Evolutionary conservation across 2,113 vertebrate species (phyloP).

Genomic region (Oostethus manadensis): DNA sequence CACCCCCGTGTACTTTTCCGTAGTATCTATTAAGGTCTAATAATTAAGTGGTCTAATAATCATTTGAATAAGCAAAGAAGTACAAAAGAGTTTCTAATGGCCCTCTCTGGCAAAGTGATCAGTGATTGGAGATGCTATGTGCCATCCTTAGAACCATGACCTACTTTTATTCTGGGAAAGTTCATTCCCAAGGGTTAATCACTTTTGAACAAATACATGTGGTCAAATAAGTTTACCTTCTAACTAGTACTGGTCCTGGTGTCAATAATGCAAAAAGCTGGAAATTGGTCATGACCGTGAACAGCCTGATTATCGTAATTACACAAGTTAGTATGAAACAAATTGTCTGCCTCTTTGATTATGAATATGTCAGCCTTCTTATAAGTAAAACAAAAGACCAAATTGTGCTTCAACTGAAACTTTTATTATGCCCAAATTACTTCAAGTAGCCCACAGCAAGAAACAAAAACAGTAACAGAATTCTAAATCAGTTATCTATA

Average conservation of each 20-base stretch:
- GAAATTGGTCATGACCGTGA: too few species aligned
- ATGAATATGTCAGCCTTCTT: too few species aligned
- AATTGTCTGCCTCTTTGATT: too few species aligned
- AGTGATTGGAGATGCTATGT: slow-evolving; percentile 5
- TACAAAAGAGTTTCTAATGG: neutral
- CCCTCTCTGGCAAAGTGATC: slow-evolving; percentile 22
- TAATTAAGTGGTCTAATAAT: slow-evolving; percentile 11
- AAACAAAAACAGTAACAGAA: too few species aligned
- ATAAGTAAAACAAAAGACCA: too few species aligned
- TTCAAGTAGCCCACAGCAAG: too few species aligned
- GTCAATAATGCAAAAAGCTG: slow-evolving; percentile 1
- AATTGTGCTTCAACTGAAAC: too few species aligned
- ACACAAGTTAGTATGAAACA: too few species aligned
- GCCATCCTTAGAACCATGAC: slow-evolving; percentile 23
- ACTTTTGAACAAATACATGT: slow-evolving; percentile 26
- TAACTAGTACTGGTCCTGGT: neutral
- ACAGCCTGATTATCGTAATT: neutral
- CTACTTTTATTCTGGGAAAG: slow-evolving; percentile 27
- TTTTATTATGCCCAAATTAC: too few species aligned
- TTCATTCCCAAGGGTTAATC: slow-evolving; percentile 6
- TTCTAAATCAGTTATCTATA: too few species aligned
- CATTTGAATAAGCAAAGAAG: slow-evolving; percentile 1
- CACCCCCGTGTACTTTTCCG: neutral
- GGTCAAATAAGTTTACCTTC: slow-evolving; percentile 14
- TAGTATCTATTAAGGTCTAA: neutral